Conservation (phyloP, 2,113 vertebrate genomes). For the Macquaria ambigua region DNA sequence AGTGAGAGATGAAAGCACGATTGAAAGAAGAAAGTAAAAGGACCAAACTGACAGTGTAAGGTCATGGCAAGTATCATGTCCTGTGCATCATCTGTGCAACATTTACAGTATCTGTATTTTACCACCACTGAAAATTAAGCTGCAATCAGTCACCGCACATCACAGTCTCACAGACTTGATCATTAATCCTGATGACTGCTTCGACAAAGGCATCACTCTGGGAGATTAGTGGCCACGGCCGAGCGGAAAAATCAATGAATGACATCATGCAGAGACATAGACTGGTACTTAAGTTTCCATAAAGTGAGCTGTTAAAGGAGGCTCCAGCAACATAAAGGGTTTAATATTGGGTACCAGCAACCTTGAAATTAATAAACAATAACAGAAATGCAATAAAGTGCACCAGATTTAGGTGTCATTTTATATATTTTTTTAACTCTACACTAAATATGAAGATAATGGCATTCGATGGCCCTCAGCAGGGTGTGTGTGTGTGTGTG, state of each 20-base stretch:
- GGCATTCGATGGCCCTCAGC: constrained; percentile 3
- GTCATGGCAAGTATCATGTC: too few relatives aligned
- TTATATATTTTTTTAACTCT: not conserved
- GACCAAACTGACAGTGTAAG: not conserved
- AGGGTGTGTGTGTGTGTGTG: not conserved
- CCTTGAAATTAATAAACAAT: not conserved
- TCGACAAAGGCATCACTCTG: constrained; percentile 62
- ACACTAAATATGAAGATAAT: constrained; percentile 4
- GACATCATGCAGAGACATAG: constrained; percentile 63
- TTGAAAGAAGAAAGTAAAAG: not conserved
- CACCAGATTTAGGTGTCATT: not conserved
- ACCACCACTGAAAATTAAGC: constrained; percentile 24
- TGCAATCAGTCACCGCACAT: constrained; percentile 52
- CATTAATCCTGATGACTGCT: constrained; percentile 58
- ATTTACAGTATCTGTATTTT: constrained; percentile 30
- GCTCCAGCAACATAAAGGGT: not conserved
- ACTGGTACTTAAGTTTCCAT: constrained; percentile 25
- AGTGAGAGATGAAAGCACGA: not conserved
- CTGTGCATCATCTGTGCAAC: not conserved
- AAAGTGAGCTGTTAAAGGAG: constrained; percentile 24
- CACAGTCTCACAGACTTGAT: constrained; percentile 36
- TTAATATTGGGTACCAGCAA: not conserved
- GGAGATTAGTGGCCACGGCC: constrained; percentile 65
- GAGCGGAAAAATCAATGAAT: constrained; percentile 73
- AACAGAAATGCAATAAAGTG: not conserved